Conservation (phyloP, 2,888 invertebrate genomes). For the Andricus quercusramuli region DNA sequence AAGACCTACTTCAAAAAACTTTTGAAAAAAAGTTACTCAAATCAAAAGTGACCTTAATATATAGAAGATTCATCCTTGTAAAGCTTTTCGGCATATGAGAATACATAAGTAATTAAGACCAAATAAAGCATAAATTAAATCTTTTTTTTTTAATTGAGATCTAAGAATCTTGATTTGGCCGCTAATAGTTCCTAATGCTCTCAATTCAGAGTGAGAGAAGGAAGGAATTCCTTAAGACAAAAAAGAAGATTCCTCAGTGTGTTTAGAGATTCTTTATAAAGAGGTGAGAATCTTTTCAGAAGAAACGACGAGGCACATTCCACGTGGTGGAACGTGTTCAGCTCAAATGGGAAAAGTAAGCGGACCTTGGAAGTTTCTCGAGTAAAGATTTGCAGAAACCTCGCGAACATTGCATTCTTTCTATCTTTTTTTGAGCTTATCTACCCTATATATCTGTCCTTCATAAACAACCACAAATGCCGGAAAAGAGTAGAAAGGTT, state of each 20-base stretch:
- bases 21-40: too few species aligned
- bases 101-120: background rate
- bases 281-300: constrained; percentile 38
- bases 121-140: background rate
- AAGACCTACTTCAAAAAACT: too few species aligned
- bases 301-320: constrained; percentile 23
- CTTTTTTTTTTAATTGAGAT: background rate
- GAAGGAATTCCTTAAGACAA: background rate
- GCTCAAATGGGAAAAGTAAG: constrained; percentile 40
- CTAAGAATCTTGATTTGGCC: background rate
- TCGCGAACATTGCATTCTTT: constrained; percentile 5
- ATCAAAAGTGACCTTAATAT: too few species aligned
- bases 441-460: background rate
- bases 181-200: constrained; percentile 11
- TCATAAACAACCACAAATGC: background rate
- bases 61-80: background rate
- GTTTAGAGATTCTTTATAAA: constrained; percentile 32
- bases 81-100: background rate
- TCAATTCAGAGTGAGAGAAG: background rate
- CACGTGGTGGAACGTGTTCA: constrained; percentile 39
- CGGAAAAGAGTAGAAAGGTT: background rate
- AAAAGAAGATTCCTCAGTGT: constrained; percentile 35
- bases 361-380: constrained; percentile 30
- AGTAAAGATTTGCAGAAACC: constrained; percentile 27
- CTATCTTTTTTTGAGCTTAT: background rate